phyloP scores from a whole-genome alignment of 2,888 invertebrate species.

The Listrodromus nycthemerus region DNA sequence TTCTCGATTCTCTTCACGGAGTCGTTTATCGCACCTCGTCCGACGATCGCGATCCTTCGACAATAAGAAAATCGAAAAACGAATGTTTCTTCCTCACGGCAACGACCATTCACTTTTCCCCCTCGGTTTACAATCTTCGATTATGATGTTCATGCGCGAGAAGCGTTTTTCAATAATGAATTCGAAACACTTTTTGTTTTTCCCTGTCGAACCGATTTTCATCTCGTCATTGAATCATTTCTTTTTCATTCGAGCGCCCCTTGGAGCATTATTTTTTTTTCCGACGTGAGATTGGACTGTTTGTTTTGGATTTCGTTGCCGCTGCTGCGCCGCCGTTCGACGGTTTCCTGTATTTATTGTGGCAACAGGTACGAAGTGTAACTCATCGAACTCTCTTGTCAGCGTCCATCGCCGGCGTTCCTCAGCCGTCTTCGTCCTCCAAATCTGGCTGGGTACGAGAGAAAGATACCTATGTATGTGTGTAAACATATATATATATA shows the following conservation, averaged over 20 bases:
- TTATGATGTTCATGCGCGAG: neutral
- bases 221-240: neutral
- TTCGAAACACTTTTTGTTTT: neutral
- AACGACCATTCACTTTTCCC: neutral
- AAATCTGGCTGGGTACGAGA: conserved; percentile 31
- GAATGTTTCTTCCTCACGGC: conserved; percentile 40
- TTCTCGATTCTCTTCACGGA: conserved; percentile 60
- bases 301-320: conserved; percentile 6
- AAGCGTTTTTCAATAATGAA: neutral
- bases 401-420: conserved; percentile 1
- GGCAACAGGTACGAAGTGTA: conserved; percentile 19
- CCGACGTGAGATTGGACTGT: neutral
- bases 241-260: neutral
- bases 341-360: neutral
- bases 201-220: neutral
- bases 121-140: neutral
- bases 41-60: conserved; percentile 49
- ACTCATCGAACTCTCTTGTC: conserved; percentile 14
- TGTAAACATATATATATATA: neutral
- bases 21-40: conserved; percentile 58
- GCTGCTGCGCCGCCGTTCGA: neutral
- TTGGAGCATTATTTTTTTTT: neutral
- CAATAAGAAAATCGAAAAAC: conserved; percentile 30
- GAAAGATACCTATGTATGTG: neutral
- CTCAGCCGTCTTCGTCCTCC: conserved; percentile 25